phyloP scores from a whole-genome alignment of 2,113 vertebrate species.

The Perca flavescens region DNA sequence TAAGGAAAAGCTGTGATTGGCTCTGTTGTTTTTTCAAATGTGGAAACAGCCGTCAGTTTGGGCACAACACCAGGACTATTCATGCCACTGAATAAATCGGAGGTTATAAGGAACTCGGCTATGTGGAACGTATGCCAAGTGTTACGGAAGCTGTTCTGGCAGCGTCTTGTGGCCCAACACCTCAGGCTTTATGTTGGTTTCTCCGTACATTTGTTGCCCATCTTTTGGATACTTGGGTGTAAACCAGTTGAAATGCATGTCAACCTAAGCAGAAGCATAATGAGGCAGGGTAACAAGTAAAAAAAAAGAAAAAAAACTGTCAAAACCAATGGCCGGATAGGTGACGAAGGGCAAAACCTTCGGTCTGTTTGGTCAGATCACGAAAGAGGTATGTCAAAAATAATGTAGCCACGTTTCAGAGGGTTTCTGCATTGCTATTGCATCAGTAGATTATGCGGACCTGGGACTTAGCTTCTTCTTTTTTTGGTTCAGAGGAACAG shows the following conservation, averaged over 20 bases:
- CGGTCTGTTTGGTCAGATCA: not conserved
- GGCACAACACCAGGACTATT: no score
- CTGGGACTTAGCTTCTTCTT: not conserved
- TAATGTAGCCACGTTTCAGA: conserved; percentile 1
- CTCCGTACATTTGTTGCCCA: not conserved
- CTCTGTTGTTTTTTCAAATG: no score
- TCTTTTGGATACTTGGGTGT: not conserved
- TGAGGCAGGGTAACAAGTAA: not conserved
- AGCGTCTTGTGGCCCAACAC: not conserved
- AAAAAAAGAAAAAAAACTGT: not conserved
- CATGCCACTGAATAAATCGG: no score
- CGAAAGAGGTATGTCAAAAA: not conserved
- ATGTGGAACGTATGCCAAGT: not conserved
- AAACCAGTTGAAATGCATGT: not conserved
- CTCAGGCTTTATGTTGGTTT: not conserved
- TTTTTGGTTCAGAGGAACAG: conserved; percentile 14
- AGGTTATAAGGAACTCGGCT: not conserved
- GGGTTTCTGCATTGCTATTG: conserved; percentile 15
- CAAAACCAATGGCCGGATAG: not conserved
- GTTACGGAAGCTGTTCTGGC: not conserved
- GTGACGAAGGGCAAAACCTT: not conserved
- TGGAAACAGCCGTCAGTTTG: no score
- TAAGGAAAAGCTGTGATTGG: no score
- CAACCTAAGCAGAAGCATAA: not conserved
- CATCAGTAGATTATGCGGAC: conserved; percentile 25